A percentile compares a stretch with the other conserved stretches of the same genome.
Evolutionary conservation across 2,797 vertebrate species (phyloP).

Genomic region (Pelobates cultripes): DNA sequence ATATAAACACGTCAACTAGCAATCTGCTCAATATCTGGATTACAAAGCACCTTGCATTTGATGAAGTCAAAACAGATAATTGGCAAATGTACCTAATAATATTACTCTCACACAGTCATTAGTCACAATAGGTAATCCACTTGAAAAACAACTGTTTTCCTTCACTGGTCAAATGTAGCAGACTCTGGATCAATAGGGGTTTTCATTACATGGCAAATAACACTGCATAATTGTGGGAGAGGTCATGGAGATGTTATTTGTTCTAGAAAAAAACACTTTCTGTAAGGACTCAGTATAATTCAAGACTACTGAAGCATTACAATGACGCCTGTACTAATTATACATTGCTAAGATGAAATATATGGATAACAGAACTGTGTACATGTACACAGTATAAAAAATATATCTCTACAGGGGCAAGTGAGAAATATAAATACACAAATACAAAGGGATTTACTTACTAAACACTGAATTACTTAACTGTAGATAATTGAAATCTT

Average conservation of each 20-base stretch:
- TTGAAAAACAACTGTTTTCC: slow-evolving; percentile 48
- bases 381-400: neutral
- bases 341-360: neutral
- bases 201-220: slow-evolving; percentile 53
- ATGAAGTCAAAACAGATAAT: slow-evolving; percentile 43
- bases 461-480: no score
- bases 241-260: slow-evolving; percentile 41
- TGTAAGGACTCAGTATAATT: slow-evolving; percentile 19
- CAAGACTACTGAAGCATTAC: neutral
- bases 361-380: neutral
- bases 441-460: neutral
- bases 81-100: slow-evolving; percentile 42
- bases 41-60: slow-evolving; percentile 28
- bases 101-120: slow-evolving; percentile 34
- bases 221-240: slow-evolving; percentile 36
- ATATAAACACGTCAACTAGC: slow-evolving; percentile 17
- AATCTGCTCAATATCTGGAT: slow-evolving; percentile 27
- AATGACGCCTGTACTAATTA: neutral
- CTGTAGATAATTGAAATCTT: no score
- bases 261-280: slow-evolving; percentile 18
- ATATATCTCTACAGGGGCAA: no score
- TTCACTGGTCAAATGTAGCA: slow-evolving; percentile 44
- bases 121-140: slow-evolving; percentile 41
- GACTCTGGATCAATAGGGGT: slow-evolving; percentile 47
- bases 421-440: neutral